Evolutionary conservation across 2,888 invertebrate genomes (phyloP).

Genomic region (Aspidiotus destructor): DNA sequence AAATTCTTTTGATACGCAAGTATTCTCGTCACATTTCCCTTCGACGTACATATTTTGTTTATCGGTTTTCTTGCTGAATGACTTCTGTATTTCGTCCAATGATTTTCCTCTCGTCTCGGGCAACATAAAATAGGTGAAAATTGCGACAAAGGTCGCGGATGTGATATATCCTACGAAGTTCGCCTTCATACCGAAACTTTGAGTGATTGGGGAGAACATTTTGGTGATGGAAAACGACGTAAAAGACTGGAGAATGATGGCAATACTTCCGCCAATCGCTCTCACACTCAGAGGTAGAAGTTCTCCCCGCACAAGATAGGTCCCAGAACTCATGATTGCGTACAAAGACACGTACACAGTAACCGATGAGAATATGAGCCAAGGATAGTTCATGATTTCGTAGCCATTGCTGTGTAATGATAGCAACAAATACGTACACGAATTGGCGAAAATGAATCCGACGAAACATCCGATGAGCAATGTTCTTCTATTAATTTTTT

Average conservation of each 20-base stretch:
- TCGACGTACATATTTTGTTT: too few relatives aligned
- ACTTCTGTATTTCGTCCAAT: conserved; percentile 18
- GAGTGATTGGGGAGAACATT: too few relatives aligned
- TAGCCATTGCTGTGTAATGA: neutral
- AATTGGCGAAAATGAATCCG: neutral
- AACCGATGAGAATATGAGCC: conserved; percentile 11
- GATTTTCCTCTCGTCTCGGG: conserved; percentile 19
- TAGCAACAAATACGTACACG: neutral
- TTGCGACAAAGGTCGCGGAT: neutral
- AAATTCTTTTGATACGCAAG: too few relatives aligned
- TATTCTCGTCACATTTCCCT: too few relatives aligned
- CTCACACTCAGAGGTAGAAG: too few relatives aligned
- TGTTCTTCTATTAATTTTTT: conserved; percentile 6
- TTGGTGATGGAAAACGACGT: too few relatives aligned
- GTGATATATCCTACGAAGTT: too few relatives aligned
- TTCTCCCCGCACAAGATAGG: too few relatives aligned
- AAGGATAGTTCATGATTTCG: conserved; percentile 8
- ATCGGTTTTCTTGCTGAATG: neutral
- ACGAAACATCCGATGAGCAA: conserved; percentile 2
- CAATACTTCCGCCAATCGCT: too few relatives aligned
- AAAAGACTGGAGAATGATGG: too few relatives aligned
- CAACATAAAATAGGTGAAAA: conserved; percentile 5
- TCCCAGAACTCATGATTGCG: neutral
- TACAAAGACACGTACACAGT: neutral
- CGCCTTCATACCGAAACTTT: too few relatives aligned